These are phyloP conservation scores for Megaceryle alcyon DNA, from an alignment of 2,797 vertebrate genomes.

Conservation along the genomic window DNA sequence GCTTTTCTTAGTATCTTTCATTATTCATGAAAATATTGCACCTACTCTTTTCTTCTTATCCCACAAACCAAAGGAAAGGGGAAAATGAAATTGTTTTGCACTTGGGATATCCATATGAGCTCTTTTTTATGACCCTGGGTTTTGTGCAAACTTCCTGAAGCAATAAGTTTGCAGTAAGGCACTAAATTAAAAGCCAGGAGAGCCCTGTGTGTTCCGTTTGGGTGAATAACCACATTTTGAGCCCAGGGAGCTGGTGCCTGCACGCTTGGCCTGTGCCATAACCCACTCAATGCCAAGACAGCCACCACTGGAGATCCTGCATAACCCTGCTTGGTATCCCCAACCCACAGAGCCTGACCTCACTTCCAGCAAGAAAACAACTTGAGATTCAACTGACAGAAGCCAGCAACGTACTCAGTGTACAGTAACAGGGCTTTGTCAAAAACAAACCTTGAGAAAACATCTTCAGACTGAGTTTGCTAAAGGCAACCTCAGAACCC, in stretches of 20 bases:
- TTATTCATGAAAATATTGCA: neutral
- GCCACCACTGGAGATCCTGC: neutral
- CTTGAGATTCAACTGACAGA: neutral
- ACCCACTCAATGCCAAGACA: neutral
- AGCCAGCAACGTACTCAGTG: neutral
- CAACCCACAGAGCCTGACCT: neutral
- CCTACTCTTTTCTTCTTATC: neutral
- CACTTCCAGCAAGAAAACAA: neutral
- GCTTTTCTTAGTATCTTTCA: neutral
- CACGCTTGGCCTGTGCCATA: neutral
- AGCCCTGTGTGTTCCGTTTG: neutral
- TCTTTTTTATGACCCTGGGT: neutral
- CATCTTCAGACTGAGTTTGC: neutral
- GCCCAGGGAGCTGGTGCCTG: rapidly evolving
- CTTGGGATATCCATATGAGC: neutral
- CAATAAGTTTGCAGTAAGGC: neutral
- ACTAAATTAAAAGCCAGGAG: neutral
- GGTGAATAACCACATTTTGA: neutral
- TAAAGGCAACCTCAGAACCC: neutral
- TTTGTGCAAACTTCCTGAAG: neutral
- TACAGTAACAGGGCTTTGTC: neutral
- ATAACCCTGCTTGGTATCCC: neutral
- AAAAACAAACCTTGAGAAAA: neutral
- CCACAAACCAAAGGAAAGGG: neutral
- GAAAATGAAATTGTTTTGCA: neutral